phyloP scores from a whole-genome alignment of 1,140 invertebrate species.

The Meteorus sp. region DNA sequence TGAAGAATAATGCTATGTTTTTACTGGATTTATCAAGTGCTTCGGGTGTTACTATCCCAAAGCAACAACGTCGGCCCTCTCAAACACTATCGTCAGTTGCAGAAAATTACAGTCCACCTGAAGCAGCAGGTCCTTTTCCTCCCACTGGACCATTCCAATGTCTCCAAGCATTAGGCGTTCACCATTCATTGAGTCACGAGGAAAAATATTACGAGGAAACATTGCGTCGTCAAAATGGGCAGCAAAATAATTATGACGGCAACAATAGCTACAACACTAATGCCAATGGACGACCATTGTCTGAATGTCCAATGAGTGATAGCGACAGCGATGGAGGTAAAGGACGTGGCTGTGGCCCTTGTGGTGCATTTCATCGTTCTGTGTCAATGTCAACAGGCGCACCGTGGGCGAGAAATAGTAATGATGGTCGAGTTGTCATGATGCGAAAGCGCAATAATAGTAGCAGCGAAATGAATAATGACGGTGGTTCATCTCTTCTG shows the following conservation, averaged over 20 bases:
- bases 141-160: conserved; percentile 78
- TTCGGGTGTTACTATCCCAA: conserved; percentile 59
- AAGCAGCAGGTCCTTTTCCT: conserved; percentile 60
- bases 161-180: conserved; percentile 68
- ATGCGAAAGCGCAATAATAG: conserved; percentile 72
- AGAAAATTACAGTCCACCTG: conserved; percentile 64
- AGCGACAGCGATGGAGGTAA: conserved; percentile 62
- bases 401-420: conserved; percentile 64
- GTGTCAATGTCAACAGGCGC: conserved; percentile 68
- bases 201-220: conserved; percentile 63
- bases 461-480: conserved; percentile 66
- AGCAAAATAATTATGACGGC: conserved; percentile 42
- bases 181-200: conserved; percentile 61
- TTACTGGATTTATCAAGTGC: conserved; percentile 84
- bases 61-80: conserved; percentile 60
- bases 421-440: conserved; percentile 66
- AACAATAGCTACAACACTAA: conserved; percentile 34
- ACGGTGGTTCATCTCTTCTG: conserved; percentile 74
- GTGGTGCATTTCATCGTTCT: conserved; percentile 65
- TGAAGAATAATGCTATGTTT: conserved; percentile 95
- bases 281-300: conserved; percentile 58
- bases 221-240: conserved; percentile 54
- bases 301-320: conserved; percentile 62
- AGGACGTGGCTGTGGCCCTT: conserved; percentile 51
- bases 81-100: conserved; percentile 65